Evolutionary conservation across 2,113 vertebrate species (phyloP).

Genomic region (Parus major): DNA sequence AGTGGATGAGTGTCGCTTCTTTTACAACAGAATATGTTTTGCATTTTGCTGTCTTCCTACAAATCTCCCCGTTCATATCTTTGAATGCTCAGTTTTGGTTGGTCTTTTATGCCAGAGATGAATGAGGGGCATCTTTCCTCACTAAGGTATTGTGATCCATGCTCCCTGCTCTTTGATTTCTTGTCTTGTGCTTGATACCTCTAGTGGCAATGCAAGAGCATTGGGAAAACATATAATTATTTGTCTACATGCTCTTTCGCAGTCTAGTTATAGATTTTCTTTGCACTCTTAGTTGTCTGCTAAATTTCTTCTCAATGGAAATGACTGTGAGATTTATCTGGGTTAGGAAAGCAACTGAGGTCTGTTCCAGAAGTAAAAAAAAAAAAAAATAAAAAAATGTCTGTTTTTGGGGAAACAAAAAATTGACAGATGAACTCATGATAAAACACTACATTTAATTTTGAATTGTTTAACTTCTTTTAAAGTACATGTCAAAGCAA

Average conservation of each 20-base stretch:
- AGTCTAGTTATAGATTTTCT: background rate
- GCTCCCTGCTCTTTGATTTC: background rate
- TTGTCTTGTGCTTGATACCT: background rate
- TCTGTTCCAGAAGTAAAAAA: background rate
- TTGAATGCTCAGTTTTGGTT: background rate
- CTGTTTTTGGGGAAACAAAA: background rate
- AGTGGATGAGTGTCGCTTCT: background rate
- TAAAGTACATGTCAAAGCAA: background rate
- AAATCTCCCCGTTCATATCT: background rate
- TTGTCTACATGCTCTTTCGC: background rate
- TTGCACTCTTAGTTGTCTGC: background rate
- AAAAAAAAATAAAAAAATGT: background rate
- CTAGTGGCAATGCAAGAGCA: background rate
- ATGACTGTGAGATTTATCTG: background rate
- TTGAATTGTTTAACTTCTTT: background rate
- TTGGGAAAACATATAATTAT: background rate
- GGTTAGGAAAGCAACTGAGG: background rate
- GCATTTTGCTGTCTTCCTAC: background rate
- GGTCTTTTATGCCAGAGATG: background rate
- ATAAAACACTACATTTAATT: background rate
- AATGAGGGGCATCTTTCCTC: background rate
- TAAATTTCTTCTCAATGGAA: background rate
- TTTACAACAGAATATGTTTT: constrained; percentile 3
- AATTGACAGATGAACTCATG: background rate
- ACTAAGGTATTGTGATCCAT: background rate